These are phyloP conservation scores for Ganaspis sp. DNA, from an alignment of 1,140 invertebrate genomes.

Conservation along the genomic window DNA sequence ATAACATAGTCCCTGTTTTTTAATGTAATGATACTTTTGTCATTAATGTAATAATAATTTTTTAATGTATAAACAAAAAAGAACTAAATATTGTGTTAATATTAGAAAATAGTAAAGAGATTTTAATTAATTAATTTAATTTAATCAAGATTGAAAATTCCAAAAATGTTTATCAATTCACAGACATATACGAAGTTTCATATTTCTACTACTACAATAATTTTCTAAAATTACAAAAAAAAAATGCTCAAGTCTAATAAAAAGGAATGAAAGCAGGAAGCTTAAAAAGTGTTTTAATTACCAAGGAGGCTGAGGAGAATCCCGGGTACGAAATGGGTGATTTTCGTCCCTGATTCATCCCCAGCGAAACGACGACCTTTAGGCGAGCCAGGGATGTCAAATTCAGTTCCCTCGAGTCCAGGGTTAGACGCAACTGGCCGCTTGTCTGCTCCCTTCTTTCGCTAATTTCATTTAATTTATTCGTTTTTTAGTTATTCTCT, in stretches of 20 bases:
- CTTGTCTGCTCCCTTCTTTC: constrained; percentile 75
- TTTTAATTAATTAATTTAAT: too few species aligned
- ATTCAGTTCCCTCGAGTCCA: constrained; percentile 70
- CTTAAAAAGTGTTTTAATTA: background rate
- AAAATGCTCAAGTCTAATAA: background rate
- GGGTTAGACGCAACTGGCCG: constrained; percentile 73
- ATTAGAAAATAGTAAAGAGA: too few species aligned
- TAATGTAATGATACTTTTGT: too few species aligned
- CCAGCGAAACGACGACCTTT: constrained; percentile 37
- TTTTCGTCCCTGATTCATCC: constrained; percentile 34
- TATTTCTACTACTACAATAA: too few species aligned
- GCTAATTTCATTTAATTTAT: constrained; percentile 74
- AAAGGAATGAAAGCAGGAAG: constrained; percentile 34
- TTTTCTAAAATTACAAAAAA: background rate
- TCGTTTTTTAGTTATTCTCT: constrained; percentile 65
- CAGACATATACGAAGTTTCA: too few species aligned
- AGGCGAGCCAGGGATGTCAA: constrained; percentile 48
- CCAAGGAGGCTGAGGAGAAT: constrained; percentile 8
- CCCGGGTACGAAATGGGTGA: constrained; percentile 39
- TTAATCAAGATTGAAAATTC: too few species aligned
- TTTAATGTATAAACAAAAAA: too few species aligned
- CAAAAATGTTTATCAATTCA: too few species aligned
- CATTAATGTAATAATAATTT: too few species aligned
- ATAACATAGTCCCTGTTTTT: too few species aligned
- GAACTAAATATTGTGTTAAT: too few species aligned